These are phyloP conservation scores for Otis tarda DNA, from an alignment of 2,113 vertebrate species.

Conservation along the genomic window DNA sequence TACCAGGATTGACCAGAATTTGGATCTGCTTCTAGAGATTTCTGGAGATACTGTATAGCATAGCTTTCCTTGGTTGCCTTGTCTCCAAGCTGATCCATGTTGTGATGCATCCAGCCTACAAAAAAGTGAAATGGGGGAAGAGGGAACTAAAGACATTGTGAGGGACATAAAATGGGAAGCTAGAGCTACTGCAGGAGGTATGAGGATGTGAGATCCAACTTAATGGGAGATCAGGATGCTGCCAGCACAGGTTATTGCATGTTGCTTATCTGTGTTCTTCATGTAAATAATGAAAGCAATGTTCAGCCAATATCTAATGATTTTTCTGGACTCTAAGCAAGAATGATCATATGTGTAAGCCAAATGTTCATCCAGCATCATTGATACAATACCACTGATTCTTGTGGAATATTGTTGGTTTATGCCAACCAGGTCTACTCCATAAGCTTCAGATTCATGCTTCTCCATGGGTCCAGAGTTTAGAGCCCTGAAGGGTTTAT, in stretches of 20 bases:
- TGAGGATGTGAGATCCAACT: not conserved
- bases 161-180: not conserved
- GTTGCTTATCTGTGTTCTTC: not conserved
- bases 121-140: not conserved
- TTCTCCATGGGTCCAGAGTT: not conserved
- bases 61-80: conserved; percentile 95
- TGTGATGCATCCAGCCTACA: conserved; percentile 99
- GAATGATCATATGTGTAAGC: not conserved
- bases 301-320: not conserved
- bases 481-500: not conserved
- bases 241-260: not conserved
- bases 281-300: not conserved
- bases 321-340: not conserved
- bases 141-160: not conserved
- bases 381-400: not conserved
- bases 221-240: not conserved
- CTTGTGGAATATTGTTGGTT: not conserved
- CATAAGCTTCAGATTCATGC: not conserved
- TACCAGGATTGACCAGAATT: conserved; percentile 99
- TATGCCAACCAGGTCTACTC: not conserved
- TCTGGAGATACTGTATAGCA: conserved; percentile 99
- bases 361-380: not conserved
- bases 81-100: conserved; percentile 94
- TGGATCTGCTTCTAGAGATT: conserved; percentile 97
- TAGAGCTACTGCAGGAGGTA: not conserved